phyloP scores from a whole-genome alignment of 2,888 invertebrate species.

The Prenolepis imparis region DNA sequence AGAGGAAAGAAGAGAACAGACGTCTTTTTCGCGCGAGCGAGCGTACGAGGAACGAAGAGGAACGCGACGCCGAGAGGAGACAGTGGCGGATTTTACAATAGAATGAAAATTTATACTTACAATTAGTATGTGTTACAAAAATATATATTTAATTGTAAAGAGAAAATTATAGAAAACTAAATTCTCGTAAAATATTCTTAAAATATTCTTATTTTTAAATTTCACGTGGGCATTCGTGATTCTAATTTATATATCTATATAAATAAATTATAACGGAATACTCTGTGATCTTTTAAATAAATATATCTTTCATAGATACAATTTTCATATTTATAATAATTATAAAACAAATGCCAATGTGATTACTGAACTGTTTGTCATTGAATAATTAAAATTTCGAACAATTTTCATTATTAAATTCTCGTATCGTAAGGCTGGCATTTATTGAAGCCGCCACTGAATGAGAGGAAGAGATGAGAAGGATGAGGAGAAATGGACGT shows the following conservation, averaged over 20 bases:
- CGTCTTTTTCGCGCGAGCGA: slow-evolving; percentile 11
- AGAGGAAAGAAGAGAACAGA: background rate
- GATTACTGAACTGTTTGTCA: background rate
- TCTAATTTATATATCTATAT: no score
- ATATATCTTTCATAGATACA: no score
- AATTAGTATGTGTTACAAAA: background rate
- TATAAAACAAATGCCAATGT: background rate
- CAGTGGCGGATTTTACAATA: slow-evolving; percentile 28
- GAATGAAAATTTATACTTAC: background rate
- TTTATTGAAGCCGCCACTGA: slow-evolving; percentile 33
- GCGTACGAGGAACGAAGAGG: slow-evolving; percentile 7
- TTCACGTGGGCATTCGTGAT: no score
- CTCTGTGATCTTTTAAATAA: no score
- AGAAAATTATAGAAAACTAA: background rate
- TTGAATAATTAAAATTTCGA: slow-evolving; percentile 17
- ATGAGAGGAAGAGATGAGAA: background rate
- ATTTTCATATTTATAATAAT: background rate
- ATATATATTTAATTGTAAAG: slow-evolving; percentile 5
- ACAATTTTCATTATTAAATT: slow-evolving; percentile 23
- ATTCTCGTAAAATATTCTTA: background rate
- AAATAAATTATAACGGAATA: background rate
- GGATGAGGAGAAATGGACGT: slow-evolving; percentile 4
- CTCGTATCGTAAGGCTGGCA: slow-evolving; percentile 6
- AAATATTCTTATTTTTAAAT: background rate
- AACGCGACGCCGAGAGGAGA: background rate